Base-by-base conservation (phyloP, 2,888 invertebrate genomes). In the Cataglyphis albicans region DNA sequence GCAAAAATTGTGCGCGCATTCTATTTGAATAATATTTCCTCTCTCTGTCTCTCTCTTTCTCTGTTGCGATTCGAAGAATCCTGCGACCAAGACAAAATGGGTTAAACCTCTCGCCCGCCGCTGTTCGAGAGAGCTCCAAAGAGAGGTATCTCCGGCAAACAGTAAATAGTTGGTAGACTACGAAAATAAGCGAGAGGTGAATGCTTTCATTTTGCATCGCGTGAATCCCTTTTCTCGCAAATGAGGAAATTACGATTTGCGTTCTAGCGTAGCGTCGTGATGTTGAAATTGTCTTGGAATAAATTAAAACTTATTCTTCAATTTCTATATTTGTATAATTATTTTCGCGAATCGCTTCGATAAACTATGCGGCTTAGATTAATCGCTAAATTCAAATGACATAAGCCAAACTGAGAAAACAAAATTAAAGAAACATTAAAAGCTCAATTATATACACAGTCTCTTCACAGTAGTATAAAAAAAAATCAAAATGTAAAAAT, bases 11-110 rank as follows among this genome's bases (percentile, higher is more conserved):
- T 44, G 52, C 65, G 61, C 76, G 78, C 52, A 41, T 76, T 63
- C 82, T 83, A 83, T 90, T 85, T 85, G 78, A 89, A 87, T 89
- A 87, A 88, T 74, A 81, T 4, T 48, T n/a, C 7, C 18, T 48
- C 18, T 48, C 18, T 48, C 48, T 18, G 25, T 25, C 5, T 18
- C 1, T 18, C 48, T 48, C 18, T 18, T 18, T 44, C 15, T 41
- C 67, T 21, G 25, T 12, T 55, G 44, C 41, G 15, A 10, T 41
- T 44, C 21, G 55, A n/a, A 52, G 48, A 63, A n/a, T 70, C 61
- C 44, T 29, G 41, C 48, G 48, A 48, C 21, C 52, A 57, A 52
- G 81, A 52, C 57, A 61, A 61, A 44, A 18, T 3, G 63, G 15
- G 25, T 61, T 38, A 75, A 38, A 35, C 25, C 48, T 4, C 67